Evolutionary conservation across 2,888 invertebrate genomes (phyloP).

Genomic region (Strigamia maritima): DNA sequence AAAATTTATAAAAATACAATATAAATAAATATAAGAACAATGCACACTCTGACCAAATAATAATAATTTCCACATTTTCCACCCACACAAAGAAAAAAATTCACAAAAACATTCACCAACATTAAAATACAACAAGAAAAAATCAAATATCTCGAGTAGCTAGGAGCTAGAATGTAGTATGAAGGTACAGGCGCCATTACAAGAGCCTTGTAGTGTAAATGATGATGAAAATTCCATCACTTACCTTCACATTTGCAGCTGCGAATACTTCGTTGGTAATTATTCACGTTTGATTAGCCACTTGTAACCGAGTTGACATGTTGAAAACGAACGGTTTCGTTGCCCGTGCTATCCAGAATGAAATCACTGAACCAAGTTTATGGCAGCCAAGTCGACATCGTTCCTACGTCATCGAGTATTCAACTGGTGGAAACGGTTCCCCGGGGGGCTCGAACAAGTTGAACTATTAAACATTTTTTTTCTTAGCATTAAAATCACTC

Average conservation of each 20-base stretch:
- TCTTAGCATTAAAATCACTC: background rate
- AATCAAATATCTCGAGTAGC: background rate
- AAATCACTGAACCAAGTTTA: background rate
- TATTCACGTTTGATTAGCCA: background rate
- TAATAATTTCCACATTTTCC: too few species aligned
- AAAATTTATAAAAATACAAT: too few species aligned
- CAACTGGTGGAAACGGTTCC: background rate
- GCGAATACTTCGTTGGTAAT: background rate
- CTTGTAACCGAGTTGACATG: background rate
- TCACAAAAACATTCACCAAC: too few species aligned
- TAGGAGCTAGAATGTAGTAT: background rate
- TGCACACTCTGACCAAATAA: too few species aligned
- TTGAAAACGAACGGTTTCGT: background rate
- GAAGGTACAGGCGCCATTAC: background rate
- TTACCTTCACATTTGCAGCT: background rate
- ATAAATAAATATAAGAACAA: too few species aligned
- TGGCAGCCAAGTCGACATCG: background rate
- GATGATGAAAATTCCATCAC: background rate
- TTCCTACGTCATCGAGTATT: conserved; percentile 7
- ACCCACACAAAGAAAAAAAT: too few species aligned
- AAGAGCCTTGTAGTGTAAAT: background rate
- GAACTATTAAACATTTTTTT: background rate
- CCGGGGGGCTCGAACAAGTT: background rate
- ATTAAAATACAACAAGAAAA: background rate
- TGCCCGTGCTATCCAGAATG: background rate